These are phyloP conservation scores for Acanthurus leucopareius DNA, from an alignment of 2,797 vertebrate genomes.

Conservation along the genomic window DNA sequence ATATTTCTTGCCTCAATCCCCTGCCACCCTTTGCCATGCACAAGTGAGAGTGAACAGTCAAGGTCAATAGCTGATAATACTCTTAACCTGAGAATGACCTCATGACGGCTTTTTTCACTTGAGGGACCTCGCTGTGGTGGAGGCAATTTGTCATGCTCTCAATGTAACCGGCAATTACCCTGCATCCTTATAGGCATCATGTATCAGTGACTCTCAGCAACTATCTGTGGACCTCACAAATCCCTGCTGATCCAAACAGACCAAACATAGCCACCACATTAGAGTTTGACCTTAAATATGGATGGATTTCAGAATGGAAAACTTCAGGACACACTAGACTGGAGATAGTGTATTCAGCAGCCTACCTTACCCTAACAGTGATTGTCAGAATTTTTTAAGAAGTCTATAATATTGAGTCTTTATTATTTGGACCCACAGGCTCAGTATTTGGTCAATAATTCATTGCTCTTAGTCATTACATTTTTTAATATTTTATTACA, in stretches of 20 bases:
- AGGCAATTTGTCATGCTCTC: conserved; percentile 82
- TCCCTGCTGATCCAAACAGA: conserved; percentile 75
- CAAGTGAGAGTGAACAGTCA: conserved; percentile 66
- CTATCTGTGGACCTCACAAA: conserved; percentile 74
- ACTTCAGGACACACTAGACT: conserved; percentile 35
- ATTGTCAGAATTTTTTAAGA: conserved; percentile 7
- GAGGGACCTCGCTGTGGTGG: conserved; percentile 66
- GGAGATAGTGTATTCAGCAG: conserved; percentile 19
- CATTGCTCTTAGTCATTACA: conserved; percentile 48
- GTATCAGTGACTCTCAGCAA: conserved; percentile 80
- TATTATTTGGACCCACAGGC: conserved; percentile 47
- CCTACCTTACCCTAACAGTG: background rate
- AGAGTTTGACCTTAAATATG: conserved; percentile 72
- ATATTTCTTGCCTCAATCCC: conserved; percentile 37
- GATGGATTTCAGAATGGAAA: conserved; percentile 30
- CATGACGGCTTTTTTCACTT: conserved; percentile 70
- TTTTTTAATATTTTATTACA: conserved; percentile 51
- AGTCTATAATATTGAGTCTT: conserved; percentile 44
- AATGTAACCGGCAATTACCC: conserved; percentile 82
- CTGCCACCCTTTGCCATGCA: conserved; percentile 37
- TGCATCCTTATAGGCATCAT: conserved; percentile 78
- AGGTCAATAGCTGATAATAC: conserved; percentile 80
- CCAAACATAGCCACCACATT: conserved; percentile 72
- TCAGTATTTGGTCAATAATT: conserved; percentile 61
- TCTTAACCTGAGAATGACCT: conserved; percentile 79